These are phyloP conservation scores for Neopipo cinnamomea DNA, from an alignment of 2,113 vertebrate species.

Conservation along the genomic window DNA sequence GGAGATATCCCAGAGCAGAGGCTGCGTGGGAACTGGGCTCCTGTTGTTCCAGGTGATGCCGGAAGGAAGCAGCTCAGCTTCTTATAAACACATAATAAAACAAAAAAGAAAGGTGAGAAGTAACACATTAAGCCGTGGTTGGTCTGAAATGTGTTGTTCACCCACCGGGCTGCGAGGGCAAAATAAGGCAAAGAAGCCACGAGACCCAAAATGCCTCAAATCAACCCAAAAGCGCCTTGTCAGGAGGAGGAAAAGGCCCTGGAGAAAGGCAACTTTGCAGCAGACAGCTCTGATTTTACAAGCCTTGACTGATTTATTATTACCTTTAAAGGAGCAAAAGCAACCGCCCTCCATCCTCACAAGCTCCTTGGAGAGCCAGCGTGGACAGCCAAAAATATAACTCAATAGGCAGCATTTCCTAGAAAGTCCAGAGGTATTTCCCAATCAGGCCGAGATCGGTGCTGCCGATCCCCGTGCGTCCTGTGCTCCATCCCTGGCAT, in stretches of 20 bases:
- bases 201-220: neutral
- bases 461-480: accelerated
- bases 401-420: neutral
- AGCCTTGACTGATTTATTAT: neutral
- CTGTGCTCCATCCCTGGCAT: neutral
- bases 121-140: neutral
- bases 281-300: neutral
- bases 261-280: neutral
- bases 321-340: neutral
- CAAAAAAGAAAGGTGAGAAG: conserved; percentile 14
- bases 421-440: neutral
- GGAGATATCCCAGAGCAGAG: neutral
- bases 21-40: neutral
- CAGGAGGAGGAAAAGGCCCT: neutral
- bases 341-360: accelerated
- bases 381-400: accelerated
- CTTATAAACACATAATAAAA: neutral
- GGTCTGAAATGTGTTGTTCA: accelerated
- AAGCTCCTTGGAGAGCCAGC: accelerated
- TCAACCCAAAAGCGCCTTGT: neutral
- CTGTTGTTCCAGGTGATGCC: neutral
- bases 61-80: neutral
- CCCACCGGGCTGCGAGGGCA: accelerated
- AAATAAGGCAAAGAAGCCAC: neutral
- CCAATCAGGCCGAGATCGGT: accelerated